Base-by-base conservation (phyloP, 2,888 invertebrate species). In the Lycaena phlaeas region DNA sequence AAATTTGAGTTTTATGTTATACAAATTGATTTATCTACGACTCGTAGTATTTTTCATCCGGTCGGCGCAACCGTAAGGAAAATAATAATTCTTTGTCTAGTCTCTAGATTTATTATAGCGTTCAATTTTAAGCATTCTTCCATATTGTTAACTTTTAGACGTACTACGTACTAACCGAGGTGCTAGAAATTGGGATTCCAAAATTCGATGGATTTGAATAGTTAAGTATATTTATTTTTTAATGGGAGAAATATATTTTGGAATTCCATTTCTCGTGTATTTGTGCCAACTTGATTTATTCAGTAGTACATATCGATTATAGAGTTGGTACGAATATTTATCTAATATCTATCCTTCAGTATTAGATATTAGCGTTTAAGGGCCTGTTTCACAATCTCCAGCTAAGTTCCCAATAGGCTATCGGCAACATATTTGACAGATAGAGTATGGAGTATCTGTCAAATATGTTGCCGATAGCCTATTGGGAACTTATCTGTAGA, bases 281-380 rank as follows among this genome's bases (percentile, higher is more conserved):
- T 69, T 71, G 81, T 81, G 81, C 81, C 81, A 81, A 79, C 72
- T 69, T 64, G 39, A 12, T 27, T 18, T 25, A 9, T 40, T 36
- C n/a, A 25, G 30, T 39, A 31, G 26, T 42, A 74, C 77, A 78
- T 78, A 78, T 78, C 76, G 57, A 54, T 57, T 59, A n/a, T n/a
- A n/a, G n/a, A 62, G 70, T 74, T 73, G 69, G 71, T 70, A 66
- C 67, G 56, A 63, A 64, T 63, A 59, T 64, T 53, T 36, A 70
- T 68, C 69, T 75, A 36, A 53, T 36, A 70, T 68, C 69, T 75
- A 36, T 78, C 72, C 76, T 76, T 75, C 79, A 79, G 79, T 79
- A 78, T 79, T 82, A 77, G 70, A 68, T 50, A 51, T 64, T 65
- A 68, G 43, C 67, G 46, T 72, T 69, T 75, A 75, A 76, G n/a